phyloP scores from a whole-genome alignment of 2,888 invertebrate genomes.

The Acrobasis consociella region DNA sequence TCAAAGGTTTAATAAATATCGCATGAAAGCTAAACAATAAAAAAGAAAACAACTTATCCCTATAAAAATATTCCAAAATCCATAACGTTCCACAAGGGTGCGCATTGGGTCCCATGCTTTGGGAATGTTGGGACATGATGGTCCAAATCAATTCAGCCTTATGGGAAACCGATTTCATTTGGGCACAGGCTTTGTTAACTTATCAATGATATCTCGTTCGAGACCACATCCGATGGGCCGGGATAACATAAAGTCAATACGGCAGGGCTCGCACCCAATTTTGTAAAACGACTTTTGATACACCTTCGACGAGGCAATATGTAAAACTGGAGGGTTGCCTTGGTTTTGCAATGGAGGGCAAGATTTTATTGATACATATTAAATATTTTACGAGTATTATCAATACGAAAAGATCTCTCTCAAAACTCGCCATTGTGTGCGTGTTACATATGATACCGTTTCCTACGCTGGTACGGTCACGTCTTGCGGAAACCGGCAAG shows the following conservation, averaged over 20 bases:
- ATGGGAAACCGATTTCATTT: conserved; percentile 1
- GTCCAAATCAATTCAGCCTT: conserved; percentile 14
- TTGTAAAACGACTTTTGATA: conserved; percentile 2
- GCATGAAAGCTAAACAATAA: no score
- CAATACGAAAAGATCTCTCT: no score
- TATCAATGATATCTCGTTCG: conserved; percentile 1
- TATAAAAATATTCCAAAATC: neutral
- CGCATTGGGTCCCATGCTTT: neutral
- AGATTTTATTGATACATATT: no score
- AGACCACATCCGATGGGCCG: neutral
- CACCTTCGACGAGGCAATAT: neutral
- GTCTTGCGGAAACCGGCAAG: no score
- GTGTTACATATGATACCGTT: no score
- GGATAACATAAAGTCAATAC: conserved; percentile 2
- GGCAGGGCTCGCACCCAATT: neutral
- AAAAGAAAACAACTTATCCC: neutral
- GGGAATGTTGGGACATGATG: no score
- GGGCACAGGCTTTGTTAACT: conserved; percentile 5
- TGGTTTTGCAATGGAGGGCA: no score
- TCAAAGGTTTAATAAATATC: no score
- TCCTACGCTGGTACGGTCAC: no score
- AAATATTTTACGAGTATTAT: no score
- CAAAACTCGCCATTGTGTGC: no score
- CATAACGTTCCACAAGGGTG: neutral
- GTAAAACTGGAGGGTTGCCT: no score